phyloP scores from a whole-genome alignment of 2,888 invertebrate genomes.

The Cancer borealis region DNA sequence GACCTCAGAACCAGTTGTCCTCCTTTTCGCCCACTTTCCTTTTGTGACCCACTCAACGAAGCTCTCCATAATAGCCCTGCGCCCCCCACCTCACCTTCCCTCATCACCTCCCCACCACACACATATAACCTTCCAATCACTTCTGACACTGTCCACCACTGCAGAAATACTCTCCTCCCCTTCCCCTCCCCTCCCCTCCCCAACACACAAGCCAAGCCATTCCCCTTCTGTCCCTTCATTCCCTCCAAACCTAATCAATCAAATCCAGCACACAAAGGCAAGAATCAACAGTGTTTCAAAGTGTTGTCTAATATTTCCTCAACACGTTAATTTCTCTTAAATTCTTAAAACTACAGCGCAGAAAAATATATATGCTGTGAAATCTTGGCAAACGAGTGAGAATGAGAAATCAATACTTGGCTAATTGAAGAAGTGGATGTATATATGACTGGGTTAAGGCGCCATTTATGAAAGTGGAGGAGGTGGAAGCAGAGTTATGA shows the following conservation, averaged over 20 bases:
- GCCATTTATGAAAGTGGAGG: background rate
- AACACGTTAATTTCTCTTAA: conserved; percentile 7
- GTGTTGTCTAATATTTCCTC: conserved; percentile 18
- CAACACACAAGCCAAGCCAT: background rate
- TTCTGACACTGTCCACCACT: background rate
- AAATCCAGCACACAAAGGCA: background rate
- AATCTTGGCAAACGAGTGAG: background rate
- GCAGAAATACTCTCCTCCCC: background rate
- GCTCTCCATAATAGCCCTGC: background rate
- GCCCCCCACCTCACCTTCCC: background rate
- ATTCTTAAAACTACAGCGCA: background rate
- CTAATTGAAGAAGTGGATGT: background rate
- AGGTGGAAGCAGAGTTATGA: background rate
- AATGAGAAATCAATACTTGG: background rate
- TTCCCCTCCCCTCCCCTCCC: background rate
- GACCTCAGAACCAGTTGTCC: conserved; percentile 23
- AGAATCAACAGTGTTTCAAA: background rate
- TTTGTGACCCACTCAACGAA: background rate
- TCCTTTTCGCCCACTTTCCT: conserved; percentile 8
- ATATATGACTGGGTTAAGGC: conserved; percentile 15
- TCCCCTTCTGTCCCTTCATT: background rate
- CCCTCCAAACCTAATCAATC: background rate
- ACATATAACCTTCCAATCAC: background rate
- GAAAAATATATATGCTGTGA: background rate
- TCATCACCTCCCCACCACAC: background rate